phyloP scores from a whole-genome alignment of 1,140 invertebrate species.

The Callitettix versicolor region DNA sequence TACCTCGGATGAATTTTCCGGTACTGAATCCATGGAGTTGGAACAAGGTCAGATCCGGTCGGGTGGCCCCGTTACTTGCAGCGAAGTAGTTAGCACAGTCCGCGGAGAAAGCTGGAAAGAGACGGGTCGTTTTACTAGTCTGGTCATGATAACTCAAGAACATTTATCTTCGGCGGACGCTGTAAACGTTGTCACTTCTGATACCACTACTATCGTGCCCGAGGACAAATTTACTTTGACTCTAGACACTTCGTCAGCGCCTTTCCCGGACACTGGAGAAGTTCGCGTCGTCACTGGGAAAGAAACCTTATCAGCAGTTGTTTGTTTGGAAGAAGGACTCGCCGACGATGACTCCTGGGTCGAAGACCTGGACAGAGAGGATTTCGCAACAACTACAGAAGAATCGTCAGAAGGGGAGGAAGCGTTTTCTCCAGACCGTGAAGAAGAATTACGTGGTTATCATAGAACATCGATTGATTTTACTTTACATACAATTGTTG shows the following conservation, averaged over 20 bases:
- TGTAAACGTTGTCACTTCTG: conserved; percentile 57
- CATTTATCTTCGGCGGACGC: conserved; percentile 20
- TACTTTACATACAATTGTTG: conserved; percentile 83
- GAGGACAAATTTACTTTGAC: conserved; percentile 34
- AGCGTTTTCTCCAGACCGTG: conserved; percentile 32
- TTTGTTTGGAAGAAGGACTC: conserved; percentile 69
- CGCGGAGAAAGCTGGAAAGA: conserved; percentile 28
- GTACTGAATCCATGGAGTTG: conserved; percentile 29
- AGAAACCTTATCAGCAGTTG: conserved; percentile 52
- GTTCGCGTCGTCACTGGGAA: conserved; percentile 51
- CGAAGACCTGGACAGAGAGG: conserved; percentile 64
- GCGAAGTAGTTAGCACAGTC: conserved; percentile 29
- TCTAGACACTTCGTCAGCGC: conserved; percentile 33
- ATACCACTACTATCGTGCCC: conserved; percentile 46
- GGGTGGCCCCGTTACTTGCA: conserved; percentile 12
- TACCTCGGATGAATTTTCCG: conserved; percentile 26
- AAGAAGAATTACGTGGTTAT: conserved; percentile 71
- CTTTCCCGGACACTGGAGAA: conserved; percentile 22
- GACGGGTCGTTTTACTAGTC: conserved; percentile 65
- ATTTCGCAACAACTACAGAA: conserved; percentile 39
- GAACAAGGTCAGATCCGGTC: conserved; percentile 22
- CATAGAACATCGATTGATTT: conserved; percentile 74
- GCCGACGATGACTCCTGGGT: conserved; percentile 83
- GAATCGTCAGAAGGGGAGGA: conserved; percentile 44
- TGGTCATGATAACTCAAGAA: conserved; percentile 77